Conservation (phyloP, 2,888 invertebrate species). For the Spatulosminthurus flaviceps region DNA sequence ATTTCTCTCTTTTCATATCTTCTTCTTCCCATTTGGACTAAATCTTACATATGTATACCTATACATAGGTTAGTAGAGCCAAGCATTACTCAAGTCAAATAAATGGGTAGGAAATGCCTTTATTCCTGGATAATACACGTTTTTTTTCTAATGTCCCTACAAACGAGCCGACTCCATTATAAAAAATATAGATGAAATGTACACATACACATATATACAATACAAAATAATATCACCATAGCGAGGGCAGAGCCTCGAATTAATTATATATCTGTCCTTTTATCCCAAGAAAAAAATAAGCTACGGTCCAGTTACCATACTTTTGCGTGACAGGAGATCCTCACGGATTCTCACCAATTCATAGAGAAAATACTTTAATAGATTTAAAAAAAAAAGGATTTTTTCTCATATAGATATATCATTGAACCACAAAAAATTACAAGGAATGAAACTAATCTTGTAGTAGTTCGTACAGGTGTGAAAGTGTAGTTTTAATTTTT, state of each 20-base stretch:
- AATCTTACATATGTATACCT: not conserved
- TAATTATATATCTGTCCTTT: not conserved
- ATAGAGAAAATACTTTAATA: too few relatives aligned
- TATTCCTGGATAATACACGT: not conserved
- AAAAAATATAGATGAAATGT: too few relatives aligned
- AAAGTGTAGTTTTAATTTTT: too few relatives aligned
- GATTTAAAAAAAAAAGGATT: too few relatives aligned
- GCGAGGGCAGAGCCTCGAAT: too few relatives aligned
- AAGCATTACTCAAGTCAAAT: slow-evolving; percentile 7
- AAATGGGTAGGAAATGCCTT: not conserved
- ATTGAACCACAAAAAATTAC: too few relatives aligned
- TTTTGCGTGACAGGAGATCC: not conserved
- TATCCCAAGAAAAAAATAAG: not conserved
- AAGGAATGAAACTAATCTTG: too few relatives aligned
- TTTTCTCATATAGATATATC: too few relatives aligned
- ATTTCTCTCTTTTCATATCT: not conserved
- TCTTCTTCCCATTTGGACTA: not conserved
- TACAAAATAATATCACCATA: too few relatives aligned
- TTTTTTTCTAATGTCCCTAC: not conserved
- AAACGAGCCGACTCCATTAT: not conserved
- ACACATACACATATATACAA: too few relatives aligned
- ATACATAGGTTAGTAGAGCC: not conserved
- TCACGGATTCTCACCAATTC: not conserved
- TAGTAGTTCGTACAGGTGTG: too few relatives aligned
- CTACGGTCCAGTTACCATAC: not conserved